Evolutionary conservation across 2,113 vertebrate species (phyloP), one percentile per base, ranked within the genome.

Genomic region (Cinclus cinclus): DNA sequence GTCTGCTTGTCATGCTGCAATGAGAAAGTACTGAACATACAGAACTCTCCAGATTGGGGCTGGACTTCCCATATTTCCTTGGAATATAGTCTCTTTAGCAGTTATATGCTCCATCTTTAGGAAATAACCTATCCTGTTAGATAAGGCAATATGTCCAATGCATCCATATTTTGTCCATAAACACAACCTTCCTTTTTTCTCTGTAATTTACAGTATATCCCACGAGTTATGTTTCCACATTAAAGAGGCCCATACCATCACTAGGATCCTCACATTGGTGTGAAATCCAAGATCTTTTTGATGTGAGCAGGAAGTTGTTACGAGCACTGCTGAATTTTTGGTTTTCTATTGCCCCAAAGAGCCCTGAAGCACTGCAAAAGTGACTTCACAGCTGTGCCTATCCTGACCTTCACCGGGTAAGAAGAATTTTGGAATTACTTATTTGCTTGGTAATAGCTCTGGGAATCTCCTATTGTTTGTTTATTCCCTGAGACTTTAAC

Each of bases 391-490:
- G 82, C 37, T 64, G 46, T 8, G 68, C 44, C 50, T 52, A 60
- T 50, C 27, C 58, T 88, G 88, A 86, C 89, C 90, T 83, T 91
- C 56, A 42, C 2, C 9, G 15, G 30, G 44, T 49, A 81, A 27
- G 64, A 95, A 94, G 28, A 87, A 46, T 81, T 96, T 88, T 85
- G 63, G 81, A 95, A 87, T 75, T 62, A 80, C 58, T 94, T 84
- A 87, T 86, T 93, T 94, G 88, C 81, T 68, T 37, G 83, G 81
- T 73, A 92, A 96, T 70, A 84, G 68, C 37, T 91, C 89, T 84
- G 85, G 89, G 68, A 86, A 73, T 83, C 95, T 97, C 84, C 87
- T 74, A 90, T 94, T 95, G 92, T 95, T 96, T 92, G 86, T 89
- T 97, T 95, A 94, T 76, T 92, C 78, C 73, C 81, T 0, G 0